Percentiles rank a stretch among this genome's conserved stretches.
phyloP scores from a whole-genome alignment of 2,113 vertebrate species.

The Scalopus aquaticus region DNA sequence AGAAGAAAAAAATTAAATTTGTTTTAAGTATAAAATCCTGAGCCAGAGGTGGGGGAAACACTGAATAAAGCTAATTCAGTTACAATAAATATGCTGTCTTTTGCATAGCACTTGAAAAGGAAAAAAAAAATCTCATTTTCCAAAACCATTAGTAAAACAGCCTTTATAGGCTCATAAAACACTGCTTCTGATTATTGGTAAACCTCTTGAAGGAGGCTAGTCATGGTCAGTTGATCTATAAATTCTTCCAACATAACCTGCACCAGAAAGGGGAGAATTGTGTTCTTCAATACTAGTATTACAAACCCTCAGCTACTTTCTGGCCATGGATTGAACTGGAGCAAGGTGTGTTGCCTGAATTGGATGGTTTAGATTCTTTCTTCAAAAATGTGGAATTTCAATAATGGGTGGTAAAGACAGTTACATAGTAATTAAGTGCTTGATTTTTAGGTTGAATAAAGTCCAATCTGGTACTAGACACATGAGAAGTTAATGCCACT shows the following conservation, averaged over 20 bases:
- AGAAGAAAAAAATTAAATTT: constrained; percentile 5
- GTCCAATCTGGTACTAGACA: neutral
- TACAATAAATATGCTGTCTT: constrained; percentile 5
- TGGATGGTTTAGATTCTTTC: neutral
- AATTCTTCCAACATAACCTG: neutral
- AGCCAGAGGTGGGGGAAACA: neutral
- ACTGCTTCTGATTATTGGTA: neutral
- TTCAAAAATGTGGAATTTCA: neutral
- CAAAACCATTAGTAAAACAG: constrained; percentile 15
- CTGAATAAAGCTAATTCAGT: neutral
- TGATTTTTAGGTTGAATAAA: neutral
- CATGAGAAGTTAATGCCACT: neutral
- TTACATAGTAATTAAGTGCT: neutral
- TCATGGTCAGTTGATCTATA: neutral
- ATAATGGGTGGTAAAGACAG: neutral
- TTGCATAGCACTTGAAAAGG: neutral
- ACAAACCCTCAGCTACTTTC: neutral
- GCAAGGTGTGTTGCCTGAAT: neutral
- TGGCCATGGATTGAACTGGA: neutral
- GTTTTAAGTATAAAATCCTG: neutral
- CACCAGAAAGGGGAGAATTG: neutral
- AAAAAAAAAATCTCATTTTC: neutral
- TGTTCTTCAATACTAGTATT: neutral
- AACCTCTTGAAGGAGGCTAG: neutral
- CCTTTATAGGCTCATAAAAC: neutral